Percentiles rank a stretch among this genome's conserved stretches.
Evolutionary conservation across 2,888 invertebrate genomes (phyloP).

Genomic region (Clunio marinus): DNA sequence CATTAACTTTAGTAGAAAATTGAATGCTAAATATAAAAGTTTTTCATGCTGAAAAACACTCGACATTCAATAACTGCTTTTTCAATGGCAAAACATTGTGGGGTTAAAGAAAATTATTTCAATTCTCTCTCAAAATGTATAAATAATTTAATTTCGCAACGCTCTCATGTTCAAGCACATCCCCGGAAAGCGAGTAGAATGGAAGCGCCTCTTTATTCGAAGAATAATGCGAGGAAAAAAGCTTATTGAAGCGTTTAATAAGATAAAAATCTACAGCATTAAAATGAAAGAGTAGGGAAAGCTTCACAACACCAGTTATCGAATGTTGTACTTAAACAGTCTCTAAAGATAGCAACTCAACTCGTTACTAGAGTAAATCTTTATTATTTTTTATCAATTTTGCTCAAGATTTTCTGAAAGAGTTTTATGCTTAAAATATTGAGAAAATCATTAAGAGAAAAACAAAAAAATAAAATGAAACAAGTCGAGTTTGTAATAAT

Average conservation of each 20-base stretch:
- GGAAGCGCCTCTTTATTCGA: background rate
- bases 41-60: too few species aligned
- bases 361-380: too few species aligned
- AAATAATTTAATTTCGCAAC: background rate
- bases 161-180: background rate
- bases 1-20: background rate
- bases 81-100: background rate
- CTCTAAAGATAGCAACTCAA: background rate
- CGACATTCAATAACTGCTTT: background rate
- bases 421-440: too few species aligned
- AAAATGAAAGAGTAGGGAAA: slow-evolving; percentile 98
- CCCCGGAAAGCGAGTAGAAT: background rate
- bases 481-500: too few species aligned
- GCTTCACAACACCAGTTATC: slow-evolving; percentile 99
- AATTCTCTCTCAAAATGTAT: slow-evolving; percentile 2
- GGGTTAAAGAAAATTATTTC: background rate
- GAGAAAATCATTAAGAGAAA: too few species aligned
- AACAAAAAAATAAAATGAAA: too few species aligned
- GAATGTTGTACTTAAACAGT: slow-evolving; percentile 59
- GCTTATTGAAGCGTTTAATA: slow-evolving; percentile 96
- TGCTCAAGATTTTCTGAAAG: too few species aligned
- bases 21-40: background rate
- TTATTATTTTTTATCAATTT: too few species aligned
- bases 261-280: slow-evolving; percentile 97
- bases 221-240: slow-evolving; percentile 56